Percentiles rank a stretch among this genome's conserved stretches.
phyloP scores from a whole-genome alignment of 2,888 invertebrate genomes.

The Rhagophthalmus giganteus region DNA sequence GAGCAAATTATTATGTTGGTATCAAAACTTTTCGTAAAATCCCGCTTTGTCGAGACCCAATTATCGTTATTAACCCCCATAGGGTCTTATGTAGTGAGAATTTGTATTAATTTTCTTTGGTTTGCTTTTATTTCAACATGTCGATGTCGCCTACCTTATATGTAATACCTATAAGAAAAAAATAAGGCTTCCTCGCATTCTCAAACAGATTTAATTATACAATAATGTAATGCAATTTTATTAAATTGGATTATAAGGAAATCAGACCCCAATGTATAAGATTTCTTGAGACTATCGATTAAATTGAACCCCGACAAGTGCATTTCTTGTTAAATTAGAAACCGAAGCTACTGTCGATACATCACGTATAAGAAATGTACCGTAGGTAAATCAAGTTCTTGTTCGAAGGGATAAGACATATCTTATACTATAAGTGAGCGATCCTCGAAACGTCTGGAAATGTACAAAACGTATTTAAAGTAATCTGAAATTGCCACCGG shows the following conservation, averaged over 20 bases:
- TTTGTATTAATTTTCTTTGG: slow-evolving; percentile 7
- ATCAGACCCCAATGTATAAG: slow-evolving; percentile 34
- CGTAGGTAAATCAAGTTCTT: too few relatives aligned
- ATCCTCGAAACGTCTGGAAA: too few relatives aligned
- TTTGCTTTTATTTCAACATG: too few relatives aligned
- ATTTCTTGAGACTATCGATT: slow-evolving; percentile 37
- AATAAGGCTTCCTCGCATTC: slow-evolving; percentile 19
- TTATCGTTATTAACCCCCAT: slow-evolving; percentile 16
- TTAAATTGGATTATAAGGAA: slow-evolving; percentile 38
- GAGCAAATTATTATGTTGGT: slow-evolving; percentile 25
- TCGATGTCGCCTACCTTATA: too few relatives aligned
- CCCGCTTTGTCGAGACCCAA: slow-evolving; percentile 1
- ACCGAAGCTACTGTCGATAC: too few relatives aligned
- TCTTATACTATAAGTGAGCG: too few relatives aligned
- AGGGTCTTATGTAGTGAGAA: slow-evolving; percentile 12
- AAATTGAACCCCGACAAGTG: slow-evolving; percentile 36
- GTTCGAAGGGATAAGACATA: too few relatives aligned
- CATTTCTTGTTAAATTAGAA: slow-evolving; percentile 20
- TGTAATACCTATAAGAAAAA: slow-evolving; percentile 1
- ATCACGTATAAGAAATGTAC: too few relatives aligned
- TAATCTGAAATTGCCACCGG: slow-evolving; percentile 22
- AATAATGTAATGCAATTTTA: slow-evolving; percentile 39
- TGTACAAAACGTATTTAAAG: too few relatives aligned
- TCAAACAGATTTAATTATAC: slow-evolving; percentile 32
- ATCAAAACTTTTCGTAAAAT: slow-evolving; percentile 19